These are phyloP conservation scores for Terebella lapidaria DNA, from an alignment of 2,888 invertebrate species.

Conservation along the genomic window DNA sequence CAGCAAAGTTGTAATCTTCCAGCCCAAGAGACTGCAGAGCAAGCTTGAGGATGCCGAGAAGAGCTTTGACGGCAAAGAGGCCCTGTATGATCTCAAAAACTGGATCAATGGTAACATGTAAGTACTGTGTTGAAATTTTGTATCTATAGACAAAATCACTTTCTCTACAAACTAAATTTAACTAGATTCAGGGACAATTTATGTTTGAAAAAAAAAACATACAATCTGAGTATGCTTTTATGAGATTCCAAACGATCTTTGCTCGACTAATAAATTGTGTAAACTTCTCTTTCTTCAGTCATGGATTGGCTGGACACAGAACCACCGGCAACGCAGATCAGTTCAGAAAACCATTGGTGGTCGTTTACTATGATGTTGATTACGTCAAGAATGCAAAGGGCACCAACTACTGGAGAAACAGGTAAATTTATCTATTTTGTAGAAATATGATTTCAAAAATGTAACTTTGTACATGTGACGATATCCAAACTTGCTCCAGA, in stretches of 20 bases:
- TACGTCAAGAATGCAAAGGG: conserved; percentile 94
- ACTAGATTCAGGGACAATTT: no score
- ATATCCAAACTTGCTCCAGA: no score
- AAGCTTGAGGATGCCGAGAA: conserved; percentile 83
- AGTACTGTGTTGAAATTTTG: conserved; percentile 56
- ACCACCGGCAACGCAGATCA: conserved; percentile 77
- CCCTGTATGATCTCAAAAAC: conserved; percentile 64
- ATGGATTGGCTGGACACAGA: conserved; percentile 88
- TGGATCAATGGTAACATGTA: conserved; percentile 84
- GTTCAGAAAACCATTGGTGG: conserved; percentile 82
- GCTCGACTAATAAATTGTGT: no score
- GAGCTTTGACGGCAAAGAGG: conserved; percentile 68
- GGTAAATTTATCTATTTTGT: conserved; percentile 28
- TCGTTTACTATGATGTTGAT: conserved; percentile 90
- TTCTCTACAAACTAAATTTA: no score
- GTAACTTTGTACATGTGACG: not conserved
- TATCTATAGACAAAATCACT: no score
- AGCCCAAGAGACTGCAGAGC: conserved; percentile 82
- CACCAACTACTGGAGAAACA: conserved; percentile 83
- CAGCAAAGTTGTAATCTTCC: conserved; percentile 79
- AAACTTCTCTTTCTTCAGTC: conserved; percentile 58
- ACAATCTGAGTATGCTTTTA: no score
- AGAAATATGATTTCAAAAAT: not conserved
- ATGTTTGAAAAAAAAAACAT: no score
- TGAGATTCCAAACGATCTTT: no score